A percentile compares a stretch with the other conserved stretches of the same genome.
These are phyloP conservation scores for Lamprologus lemairii DNA, from an alignment of 2,113 vertebrate genomes.

Conservation along the genomic window DNA sequence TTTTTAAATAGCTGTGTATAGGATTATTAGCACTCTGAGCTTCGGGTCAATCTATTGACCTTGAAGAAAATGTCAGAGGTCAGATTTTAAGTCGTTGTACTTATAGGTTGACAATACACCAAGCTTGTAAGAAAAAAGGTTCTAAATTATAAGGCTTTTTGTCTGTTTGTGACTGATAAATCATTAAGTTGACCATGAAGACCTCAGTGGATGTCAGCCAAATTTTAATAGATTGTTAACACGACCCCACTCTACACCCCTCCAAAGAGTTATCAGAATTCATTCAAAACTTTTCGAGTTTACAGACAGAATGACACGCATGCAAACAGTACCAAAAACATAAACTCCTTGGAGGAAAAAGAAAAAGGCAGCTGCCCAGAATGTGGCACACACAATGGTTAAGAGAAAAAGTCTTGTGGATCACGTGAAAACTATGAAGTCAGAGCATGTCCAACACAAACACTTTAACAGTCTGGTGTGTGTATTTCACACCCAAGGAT, in stretches of 20 bases:
- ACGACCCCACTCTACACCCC: background rate
- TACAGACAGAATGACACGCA: background rate
- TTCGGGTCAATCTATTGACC: rapidly evolving
- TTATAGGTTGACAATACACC: background rate
- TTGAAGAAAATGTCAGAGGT: background rate
- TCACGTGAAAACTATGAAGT: background rate
- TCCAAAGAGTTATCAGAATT: background rate
- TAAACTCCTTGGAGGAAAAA: background rate
- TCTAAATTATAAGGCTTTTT: background rate
- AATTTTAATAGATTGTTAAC: background rate
- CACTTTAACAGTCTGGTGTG: background rate
- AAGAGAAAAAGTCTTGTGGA: background rate
- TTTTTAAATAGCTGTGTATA: background rate
- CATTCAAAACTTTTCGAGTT: background rate
- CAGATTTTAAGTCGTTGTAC: background rate
- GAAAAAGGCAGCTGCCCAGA: background rate
- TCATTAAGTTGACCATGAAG: background rate
- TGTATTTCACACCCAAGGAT: background rate
- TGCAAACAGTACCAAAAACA: background rate
- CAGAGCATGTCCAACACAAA: background rate
- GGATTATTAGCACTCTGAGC: background rate
- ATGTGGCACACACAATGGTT: background rate
- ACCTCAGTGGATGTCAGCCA: background rate
- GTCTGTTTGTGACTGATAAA: background rate
- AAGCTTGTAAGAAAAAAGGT: background rate